Conservation (phyloP, 1,140 invertebrate genomes). For the Dryas iulia region DNA sequence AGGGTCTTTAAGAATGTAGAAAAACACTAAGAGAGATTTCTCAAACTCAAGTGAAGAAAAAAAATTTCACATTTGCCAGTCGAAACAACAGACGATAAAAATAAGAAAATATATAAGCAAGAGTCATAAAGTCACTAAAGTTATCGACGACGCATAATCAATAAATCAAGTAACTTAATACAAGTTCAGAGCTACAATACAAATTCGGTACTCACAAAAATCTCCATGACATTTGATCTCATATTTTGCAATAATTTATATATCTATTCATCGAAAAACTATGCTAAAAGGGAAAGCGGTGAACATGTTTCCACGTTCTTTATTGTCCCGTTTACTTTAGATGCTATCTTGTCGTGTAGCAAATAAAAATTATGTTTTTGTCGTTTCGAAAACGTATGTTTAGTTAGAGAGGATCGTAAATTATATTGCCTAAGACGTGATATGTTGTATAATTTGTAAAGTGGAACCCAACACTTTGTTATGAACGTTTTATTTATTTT, state of each 20-base stretch:
- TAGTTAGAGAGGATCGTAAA: neutral
- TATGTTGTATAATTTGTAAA: neutral
- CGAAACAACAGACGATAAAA: too few species aligned
- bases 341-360: neutral
- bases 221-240: neutral
- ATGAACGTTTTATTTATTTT: neutral
- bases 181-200: neutral
- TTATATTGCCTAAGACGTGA: neutral
- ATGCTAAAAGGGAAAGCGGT: slow-evolving; percentile 46
- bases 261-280: slow-evolving; percentile 28
- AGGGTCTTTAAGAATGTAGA: too few species aligned
- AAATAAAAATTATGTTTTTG: neutral
- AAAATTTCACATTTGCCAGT: too few species aligned
- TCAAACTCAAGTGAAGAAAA: too few species aligned
- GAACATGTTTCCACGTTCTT: slow-evolving; percentile 9
- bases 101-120: too few species aligned
- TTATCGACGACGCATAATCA: too few species aligned
- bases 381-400: slow-evolving; percentile 12
- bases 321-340: neutral
- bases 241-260: slow-evolving; percentile 16
- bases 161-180: neutral
- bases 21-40: too few species aligned
- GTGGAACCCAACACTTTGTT: neutral
- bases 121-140: too few species aligned
- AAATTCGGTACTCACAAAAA: neutral